Evolutionary conservation across 1,140 invertebrate species (phyloP), one percentile per base, ranked within the genome.

Genomic region (Druon quercuslanigerum): DNA sequence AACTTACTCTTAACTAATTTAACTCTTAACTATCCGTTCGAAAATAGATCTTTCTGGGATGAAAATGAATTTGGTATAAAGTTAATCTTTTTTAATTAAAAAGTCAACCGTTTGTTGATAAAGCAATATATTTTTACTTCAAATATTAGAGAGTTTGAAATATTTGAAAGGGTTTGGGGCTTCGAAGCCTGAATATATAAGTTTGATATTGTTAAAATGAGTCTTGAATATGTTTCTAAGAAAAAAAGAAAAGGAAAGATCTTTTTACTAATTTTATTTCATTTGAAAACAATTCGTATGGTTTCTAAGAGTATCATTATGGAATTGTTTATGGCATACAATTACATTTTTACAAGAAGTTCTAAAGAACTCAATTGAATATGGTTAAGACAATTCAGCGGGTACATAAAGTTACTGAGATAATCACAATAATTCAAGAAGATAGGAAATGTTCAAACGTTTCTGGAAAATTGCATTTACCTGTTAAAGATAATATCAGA

Each of bases 301-400:
- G 1, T 25, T 40, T 66, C 57, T 12, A 13, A 33, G 20, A 25
- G 13, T 13, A 33, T 20, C 0, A 33, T 12, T 13, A 19, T 25
- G 14, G 25, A 60, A 60, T 11, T 54, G 7, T 14, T 54, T 54
- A 16, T 17, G 7, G 52, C 52, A 17, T 54, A 16, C 3, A 17
- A 54, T 14, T 54, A 54, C 3, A 25, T 33, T 60, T 25, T 66
- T 66, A 46, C 46, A 66, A 66, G 57, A 66, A 25, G 16, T 66
- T 66, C 13, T 16, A 66, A 66, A 66, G 57, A 66, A 6, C 20
- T 40, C 12, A 60, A 66, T 66, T 66, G 33, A 16, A 20, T 40
- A 16, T 3, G 25, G 33, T 66, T 40, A 40, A 66, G 4, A 33
- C 25, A 14, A 56, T 5, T 40, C 57, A 66, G 57, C 6, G 25